Percentiles rank a stretch among this genome's conserved stretches.
Evolutionary conservation across 2,888 invertebrate genomes (phyloP).

Genomic region (Trachelus troglodyta): DNA sequence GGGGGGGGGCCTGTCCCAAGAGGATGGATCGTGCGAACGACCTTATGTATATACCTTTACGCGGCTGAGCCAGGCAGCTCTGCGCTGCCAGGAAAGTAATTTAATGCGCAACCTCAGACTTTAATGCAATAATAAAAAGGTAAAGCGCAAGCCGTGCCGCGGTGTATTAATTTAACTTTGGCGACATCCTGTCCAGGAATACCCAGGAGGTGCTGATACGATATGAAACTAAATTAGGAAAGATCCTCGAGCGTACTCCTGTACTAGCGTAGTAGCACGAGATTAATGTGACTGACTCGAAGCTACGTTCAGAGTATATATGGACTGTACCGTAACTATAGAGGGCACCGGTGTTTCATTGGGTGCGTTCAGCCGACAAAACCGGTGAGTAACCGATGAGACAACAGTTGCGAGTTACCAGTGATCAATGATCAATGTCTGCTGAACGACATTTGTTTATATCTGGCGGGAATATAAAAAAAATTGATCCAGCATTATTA

Average conservation of each 20-base stretch:
- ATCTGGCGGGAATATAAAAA: too few relatives aligned
- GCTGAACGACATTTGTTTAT: too few relatives aligned
- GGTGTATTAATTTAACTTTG: slow-evolving; percentile 54
- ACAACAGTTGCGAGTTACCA: too few relatives aligned
- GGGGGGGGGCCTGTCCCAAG: background rate
- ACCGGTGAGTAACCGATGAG: too few relatives aligned
- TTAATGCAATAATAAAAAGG: slow-evolving; percentile 19
- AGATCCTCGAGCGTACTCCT: slow-evolving; percentile 18
- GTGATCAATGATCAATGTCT: too few relatives aligned
- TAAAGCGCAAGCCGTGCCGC: slow-evolving; percentile 14
- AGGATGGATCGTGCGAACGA: background rate
- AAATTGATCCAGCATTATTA: too few relatives aligned
- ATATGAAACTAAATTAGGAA: slow-evolving; percentile 43
- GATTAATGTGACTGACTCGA: background rate
- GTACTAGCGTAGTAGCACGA: slow-evolving; percentile 29
- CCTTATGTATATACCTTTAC: background rate
- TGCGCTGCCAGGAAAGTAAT: slow-evolving; percentile 2
- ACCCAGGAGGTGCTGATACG: slow-evolving; percentile 26
- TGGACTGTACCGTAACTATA: background rate
- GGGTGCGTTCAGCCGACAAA: background rate
- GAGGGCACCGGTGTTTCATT: background rate
- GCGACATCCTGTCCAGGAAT: slow-evolving; percentile 33
- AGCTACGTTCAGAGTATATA: background rate
- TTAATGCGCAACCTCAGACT: slow-evolving; percentile 15
- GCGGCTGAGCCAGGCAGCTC: background rate